Base-by-base conservation (phyloP, 2,113 vertebrate species). In the Naja naja region DNA sequence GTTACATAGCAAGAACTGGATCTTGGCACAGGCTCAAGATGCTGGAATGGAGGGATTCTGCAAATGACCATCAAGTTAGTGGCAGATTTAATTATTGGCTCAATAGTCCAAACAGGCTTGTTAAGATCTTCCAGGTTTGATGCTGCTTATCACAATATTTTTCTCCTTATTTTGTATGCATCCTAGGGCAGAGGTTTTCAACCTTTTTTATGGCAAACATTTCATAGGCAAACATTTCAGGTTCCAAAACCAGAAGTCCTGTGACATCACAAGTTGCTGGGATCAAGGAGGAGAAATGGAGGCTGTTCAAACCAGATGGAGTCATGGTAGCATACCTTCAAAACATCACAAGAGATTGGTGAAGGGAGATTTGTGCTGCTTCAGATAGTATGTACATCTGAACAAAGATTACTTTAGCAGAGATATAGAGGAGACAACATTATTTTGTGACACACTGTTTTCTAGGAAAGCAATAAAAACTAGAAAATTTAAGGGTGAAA, bases 331-430 rank as follows among this genome's bases (percentile, higher is more conserved):
- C 14, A 74, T 18, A 18, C 14, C 64, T 74, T n/a, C 30, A 74
- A 34, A 74, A n/a, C 14, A 74, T n/a, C 64, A n/a, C 64, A 74
- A 47, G 9, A 23, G 81, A 25, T 4, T 88, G 81, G 10, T 34
- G 86, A 8, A 43, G 2, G 0, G 64, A 91, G 20, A 89, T 91
- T 89, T 89, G 47, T 10, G 1, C 89, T 2, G 27, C 91, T 34
- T 60, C 8, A 94, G 64, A 58, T 91, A 1, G 89, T 94, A 1
- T n/a, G 0, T 52, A 55, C 87, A 90, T 3, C 74, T 58, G 47
- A 87, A 43, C 14, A 3, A 96, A 85, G n/a, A 89, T 20, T 47
- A 90, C 55, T 89, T 4, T 86, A 49, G 2, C 90, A 93, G 85
- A 5, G 23, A 20, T 88, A 27, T 2, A 86, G 53, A 0, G 5